phyloP scores from a whole-genome alignment of 30 jellyfish, hydroid and myxozoan genomes.

The Turritopsis dohrnii region DNA sequence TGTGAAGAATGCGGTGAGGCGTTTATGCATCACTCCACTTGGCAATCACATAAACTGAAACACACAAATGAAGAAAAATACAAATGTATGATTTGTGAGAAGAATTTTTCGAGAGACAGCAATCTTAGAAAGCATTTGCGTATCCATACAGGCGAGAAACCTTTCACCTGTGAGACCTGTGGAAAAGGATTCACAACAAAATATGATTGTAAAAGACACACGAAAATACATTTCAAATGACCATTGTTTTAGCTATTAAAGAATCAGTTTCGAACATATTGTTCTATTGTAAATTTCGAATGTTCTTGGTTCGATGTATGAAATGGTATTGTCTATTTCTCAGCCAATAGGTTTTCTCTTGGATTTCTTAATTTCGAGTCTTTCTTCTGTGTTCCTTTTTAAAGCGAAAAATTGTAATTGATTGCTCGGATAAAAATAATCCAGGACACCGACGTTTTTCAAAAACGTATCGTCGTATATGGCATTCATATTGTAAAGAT shows the following conservation, averaged over 20 bases:
- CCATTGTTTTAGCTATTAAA: no score
- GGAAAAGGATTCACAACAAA: neutral
- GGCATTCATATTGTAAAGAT: no score
- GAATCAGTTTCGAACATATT: no score
- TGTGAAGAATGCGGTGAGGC: neutral
- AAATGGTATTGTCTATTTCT: neutral
- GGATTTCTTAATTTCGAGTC: no score
- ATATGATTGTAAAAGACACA: neutral
- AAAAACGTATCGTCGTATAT: no score
- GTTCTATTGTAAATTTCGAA: neutral
- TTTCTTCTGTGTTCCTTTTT: no score
- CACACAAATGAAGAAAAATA: neutral
- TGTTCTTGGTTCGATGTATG: neutral
- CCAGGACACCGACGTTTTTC: no score
- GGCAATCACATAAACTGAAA: neutral
- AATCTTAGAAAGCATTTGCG: neutral
- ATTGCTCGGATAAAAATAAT: no score
- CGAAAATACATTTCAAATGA: neutral
- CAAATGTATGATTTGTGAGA: neutral
- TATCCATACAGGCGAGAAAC: neutral
- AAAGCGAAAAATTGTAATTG: no score
- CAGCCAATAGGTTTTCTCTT: neutral
- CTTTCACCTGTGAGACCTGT: neutral
- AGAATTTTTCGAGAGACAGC: neutral
- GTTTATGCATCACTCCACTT: neutral